phyloP scores from a whole-genome alignment of 2,888 invertebrate genomes.

The Hypomecis atomaria region DNA sequence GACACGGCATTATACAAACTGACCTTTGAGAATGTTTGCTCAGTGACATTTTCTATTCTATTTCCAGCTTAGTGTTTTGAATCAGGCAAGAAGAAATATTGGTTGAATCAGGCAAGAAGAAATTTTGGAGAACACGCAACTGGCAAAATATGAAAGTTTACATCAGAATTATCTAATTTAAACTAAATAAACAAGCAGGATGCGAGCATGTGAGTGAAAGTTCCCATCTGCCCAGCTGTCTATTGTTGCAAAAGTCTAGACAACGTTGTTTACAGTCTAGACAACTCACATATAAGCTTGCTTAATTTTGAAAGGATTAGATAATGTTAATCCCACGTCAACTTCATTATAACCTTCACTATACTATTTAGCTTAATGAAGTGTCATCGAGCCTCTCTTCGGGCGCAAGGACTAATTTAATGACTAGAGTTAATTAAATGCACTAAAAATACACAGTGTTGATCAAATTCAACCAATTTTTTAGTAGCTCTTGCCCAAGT shows the following conservation, averaged over 20 bases:
- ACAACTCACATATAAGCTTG: background rate
- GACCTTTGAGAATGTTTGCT: conserved; percentile 27
- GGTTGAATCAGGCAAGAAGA: conserved; percentile 10
- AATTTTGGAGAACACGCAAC: conserved; percentile 3
- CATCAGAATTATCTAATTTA: background rate
- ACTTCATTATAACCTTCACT: conserved; percentile 6
- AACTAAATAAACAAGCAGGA: conserved; percentile 1
- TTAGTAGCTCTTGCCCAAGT: background rate
- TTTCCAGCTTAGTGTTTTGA: conserved; percentile 22
- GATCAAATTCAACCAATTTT: conserved; percentile 12
- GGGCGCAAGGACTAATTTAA: conserved; percentile 25
- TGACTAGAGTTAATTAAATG: conserved; percentile 33
- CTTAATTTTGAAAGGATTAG: background rate
- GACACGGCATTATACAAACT: conserved; percentile 18
- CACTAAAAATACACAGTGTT: conserved; percentile 35
- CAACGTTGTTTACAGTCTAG: background rate
- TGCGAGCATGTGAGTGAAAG: background rate
- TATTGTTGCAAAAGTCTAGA: background rate
- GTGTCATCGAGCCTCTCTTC: conserved; percentile 22
- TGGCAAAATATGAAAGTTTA: background rate
- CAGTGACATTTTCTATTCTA: conserved; percentile 34
- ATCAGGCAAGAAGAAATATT: conserved; percentile 3
- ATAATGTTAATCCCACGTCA: background rate
- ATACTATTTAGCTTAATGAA: conserved; percentile 26
- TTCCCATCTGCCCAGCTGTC: background rate